Conservation (phyloP, 2,797 vertebrate genomes). For the Syndactyla subalaris region DNA sequence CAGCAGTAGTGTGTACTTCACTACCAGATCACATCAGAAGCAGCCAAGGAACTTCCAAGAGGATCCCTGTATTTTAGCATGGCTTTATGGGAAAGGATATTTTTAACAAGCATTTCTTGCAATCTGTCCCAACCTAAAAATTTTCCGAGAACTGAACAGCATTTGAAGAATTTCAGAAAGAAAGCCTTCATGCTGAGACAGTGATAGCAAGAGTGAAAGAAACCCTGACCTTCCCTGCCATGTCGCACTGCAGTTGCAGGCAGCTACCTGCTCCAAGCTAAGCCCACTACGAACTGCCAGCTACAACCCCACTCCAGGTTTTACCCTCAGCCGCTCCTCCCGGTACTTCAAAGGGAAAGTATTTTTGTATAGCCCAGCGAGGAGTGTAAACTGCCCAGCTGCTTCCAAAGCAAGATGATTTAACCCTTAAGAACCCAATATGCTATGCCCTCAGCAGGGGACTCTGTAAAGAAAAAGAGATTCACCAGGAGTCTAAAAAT, state of each 20-base stretch:
- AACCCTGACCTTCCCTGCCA: neutral
- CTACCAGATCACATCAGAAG: neutral
- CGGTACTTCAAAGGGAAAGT: constrained; percentile 81
- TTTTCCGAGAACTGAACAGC: neutral
- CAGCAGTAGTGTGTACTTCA: neutral
- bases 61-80: neutral
- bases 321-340: constrained; percentile 74
- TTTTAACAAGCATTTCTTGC: neutral
- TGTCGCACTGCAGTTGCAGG: neutral
- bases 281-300: neutral
- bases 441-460: neutral
- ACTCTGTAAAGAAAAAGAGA: neutral
- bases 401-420: constrained; percentile 74
- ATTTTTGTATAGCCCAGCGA: constrained; percentile 81
- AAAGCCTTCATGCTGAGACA: neutral
- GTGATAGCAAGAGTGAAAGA: neutral
- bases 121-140: neutral
- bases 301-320: constrained; percentile 69
- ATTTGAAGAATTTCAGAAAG: neutral
- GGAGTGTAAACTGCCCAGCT: constrained; percentile 80
- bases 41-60: neutral
- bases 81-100: neutral
- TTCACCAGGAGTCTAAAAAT: neutral
- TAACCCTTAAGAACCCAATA: constrained; percentile 69
- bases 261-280: neutral